Evolutionary conservation across 2,113 vertebrate species (phyloP).

Genomic region (Dicentrarchus labrax): DNA sequence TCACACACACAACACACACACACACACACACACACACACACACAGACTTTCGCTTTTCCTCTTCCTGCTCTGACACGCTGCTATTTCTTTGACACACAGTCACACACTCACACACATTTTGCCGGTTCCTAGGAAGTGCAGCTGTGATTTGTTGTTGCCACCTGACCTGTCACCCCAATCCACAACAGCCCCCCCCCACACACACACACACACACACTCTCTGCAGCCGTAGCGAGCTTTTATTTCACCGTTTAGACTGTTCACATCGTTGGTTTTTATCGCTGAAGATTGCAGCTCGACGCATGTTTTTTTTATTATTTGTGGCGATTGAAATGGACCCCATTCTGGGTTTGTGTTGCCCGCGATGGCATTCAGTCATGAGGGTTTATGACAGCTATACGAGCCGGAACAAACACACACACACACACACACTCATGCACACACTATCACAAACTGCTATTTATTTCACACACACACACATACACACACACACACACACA

Average conservation of each 20-base stretch:
- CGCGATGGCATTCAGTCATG: constrained; percentile 59
- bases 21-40: constrained; percentile 13
- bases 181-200: background rate
- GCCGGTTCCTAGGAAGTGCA: constrained; percentile 60
- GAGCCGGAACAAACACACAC: constrained; percentile 32
- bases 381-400: constrained; percentile 53
- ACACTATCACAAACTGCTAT: constrained; percentile 62
- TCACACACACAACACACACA: constrained; percentile 21
- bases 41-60: constrained; percentile 41
- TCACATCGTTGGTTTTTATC: constrained; percentile 59
- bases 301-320: constrained; percentile 46
- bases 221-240: constrained; percentile 29
- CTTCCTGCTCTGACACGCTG: constrained; percentile 61
- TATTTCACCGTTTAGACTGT: constrained; percentile 49
- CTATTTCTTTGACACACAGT: constrained; percentile 59
- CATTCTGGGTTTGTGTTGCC: constrained; percentile 44
- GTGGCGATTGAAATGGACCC: constrained; percentile 42
- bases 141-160: constrained; percentile 66
- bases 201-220: constrained; percentile 8
- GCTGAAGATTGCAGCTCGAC: constrained; percentile 34
- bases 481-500: constrained; percentile 39
- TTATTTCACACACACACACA: constrained; percentile 62
- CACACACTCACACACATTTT: constrained; percentile 54
- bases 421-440: constrained; percentile 38
- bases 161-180: constrained; percentile 57